These are phyloP conservation scores for Melanaphis sacchari DNA, from an alignment of 1,140 invertebrate species.

Conservation along the genomic window DNA sequence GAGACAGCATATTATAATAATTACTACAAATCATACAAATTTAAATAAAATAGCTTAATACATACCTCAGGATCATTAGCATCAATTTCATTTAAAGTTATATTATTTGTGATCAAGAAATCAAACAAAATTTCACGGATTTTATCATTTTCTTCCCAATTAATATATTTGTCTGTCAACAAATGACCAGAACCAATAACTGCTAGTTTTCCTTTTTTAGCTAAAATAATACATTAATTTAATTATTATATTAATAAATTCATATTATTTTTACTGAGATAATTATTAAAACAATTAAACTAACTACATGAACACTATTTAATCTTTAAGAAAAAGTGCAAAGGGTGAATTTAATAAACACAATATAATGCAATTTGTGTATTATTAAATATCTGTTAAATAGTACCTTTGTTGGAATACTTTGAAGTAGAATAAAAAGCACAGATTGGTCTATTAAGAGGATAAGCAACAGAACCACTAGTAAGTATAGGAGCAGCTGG, in stretches of 20 bases:
- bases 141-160: constrained; percentile 93
- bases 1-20: background rate
- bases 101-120: constrained; percentile 76
- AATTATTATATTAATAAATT: background rate
- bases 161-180: constrained; percentile 85
- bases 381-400: background rate
- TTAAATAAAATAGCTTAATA: background rate
- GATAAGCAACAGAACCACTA: constrained; percentile 91
- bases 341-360: background rate
- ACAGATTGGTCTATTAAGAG: constrained; percentile 89
- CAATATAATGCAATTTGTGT: constrained; percentile 1
- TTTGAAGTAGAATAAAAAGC: constrained; percentile 72
- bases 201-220: constrained; percentile 72
- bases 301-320: background rate
- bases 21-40: background rate
- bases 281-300: background rate
- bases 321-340: background rate
- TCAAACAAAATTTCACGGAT: constrained; percentile 89
- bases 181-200: constrained; percentile 82
- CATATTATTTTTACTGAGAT: background rate
- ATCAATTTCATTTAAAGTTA: constrained; percentile 81
- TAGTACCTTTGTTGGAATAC: constrained; percentile 46
- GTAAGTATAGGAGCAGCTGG: constrained; percentile 89
- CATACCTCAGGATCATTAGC: constrained; percentile 91
- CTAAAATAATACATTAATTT: constrained; percentile 41